Conservation (phyloP, 2,888 invertebrate species). For the Synergus japonicus region DNA sequence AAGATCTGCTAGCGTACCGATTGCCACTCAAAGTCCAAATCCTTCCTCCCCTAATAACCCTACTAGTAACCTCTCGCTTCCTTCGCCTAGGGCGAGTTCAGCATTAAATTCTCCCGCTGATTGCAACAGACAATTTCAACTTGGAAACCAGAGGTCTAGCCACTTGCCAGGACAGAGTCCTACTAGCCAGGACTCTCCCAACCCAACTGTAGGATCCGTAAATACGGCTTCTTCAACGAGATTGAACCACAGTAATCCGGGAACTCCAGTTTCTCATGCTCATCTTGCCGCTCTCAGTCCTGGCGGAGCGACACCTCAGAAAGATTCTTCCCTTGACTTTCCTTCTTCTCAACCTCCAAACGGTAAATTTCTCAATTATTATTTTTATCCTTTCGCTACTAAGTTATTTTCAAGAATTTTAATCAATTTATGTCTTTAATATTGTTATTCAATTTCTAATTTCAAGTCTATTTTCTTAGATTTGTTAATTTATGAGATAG, state of each 20-base stretch:
- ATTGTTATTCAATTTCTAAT: background rate
- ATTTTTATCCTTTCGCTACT: slow-evolving; percentile 5
- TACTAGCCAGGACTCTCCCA: slow-evolving; percentile 82
- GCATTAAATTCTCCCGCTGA: slow-evolving; percentile 86
- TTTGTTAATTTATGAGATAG: background rate
- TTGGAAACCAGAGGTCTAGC: slow-evolving; percentile 73
- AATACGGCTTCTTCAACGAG: slow-evolving; percentile 70
- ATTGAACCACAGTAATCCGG: slow-evolving; percentile 85
- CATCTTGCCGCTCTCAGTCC: slow-evolving; percentile 74
- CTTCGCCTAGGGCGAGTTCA: slow-evolving; percentile 86
- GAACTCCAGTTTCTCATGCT: slow-evolving; percentile 83
- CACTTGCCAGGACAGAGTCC: slow-evolving; percentile 82
- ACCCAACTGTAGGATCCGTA: slow-evolving; percentile 65
- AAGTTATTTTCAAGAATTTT: background rate
- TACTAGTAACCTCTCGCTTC: slow-evolving; percentile 84
- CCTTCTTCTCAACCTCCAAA: slow-evolving; percentile 76
- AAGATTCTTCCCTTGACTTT: slow-evolving; percentile 73
- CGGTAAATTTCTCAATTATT: slow-evolving; percentile 66
- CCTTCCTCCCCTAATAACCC: slow-evolving; percentile 86
- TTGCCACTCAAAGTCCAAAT: slow-evolving; percentile 86
- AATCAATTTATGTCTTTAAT: too few relatives aligned
- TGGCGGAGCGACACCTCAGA: slow-evolving; percentile 72
- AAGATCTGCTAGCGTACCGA: slow-evolving; percentile 86
- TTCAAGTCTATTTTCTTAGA: background rate
- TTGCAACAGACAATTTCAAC: slow-evolving; percentile 79